These are phyloP conservation scores for Mobula birostris DNA, from an alignment of 2,113 vertebrate genomes.

Conservation along the genomic window DNA sequence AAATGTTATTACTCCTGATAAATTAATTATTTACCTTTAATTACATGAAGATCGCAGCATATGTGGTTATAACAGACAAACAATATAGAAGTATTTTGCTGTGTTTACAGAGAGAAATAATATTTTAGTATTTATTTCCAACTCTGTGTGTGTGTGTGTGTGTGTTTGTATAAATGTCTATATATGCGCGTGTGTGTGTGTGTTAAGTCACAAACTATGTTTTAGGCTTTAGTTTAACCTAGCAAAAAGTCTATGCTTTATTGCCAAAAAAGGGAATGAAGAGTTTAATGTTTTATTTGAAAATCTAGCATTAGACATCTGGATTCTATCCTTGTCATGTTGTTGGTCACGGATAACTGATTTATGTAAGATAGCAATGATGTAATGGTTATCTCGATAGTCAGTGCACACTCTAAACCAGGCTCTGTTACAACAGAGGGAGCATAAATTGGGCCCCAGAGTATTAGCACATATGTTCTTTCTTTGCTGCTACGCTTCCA, in stretches of 20 bases:
- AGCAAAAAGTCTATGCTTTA: conserved; percentile 58
- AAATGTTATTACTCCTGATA: neutral
- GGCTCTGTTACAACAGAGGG: conserved; percentile 11
- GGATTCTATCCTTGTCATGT: conserved; percentile 86
- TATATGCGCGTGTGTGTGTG: neutral
- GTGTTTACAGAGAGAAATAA: neutral
- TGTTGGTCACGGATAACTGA: conserved; percentile 65
- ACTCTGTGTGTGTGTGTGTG: neutral
- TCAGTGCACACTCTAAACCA: neutral
- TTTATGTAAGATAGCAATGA: conserved; percentile 51
- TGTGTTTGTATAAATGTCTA: neutral
- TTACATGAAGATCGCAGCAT: neutral
- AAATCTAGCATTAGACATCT: conserved; percentile 73
- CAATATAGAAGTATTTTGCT: neutral
- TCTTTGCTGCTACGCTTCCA: conserved; percentile 24
- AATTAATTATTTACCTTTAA: neutral
- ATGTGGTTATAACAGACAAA: neutral
- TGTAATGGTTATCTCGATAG: conserved; percentile 31
- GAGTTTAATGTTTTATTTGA: conserved; percentile 55
- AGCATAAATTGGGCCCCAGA: conserved; percentile 26
- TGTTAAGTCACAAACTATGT: neutral
- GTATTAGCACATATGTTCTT: neutral
- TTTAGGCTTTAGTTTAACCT: conserved; percentile 17
- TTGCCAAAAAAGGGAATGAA: conserved; percentile 99
- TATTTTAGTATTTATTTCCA: neutral